A percentile compares a stretch with the other conserved stretches of the same genome.
phyloP scores from a whole-genome alignment of 2,797 vertebrate genomes.

The Acanthopagrus latus region DNA sequence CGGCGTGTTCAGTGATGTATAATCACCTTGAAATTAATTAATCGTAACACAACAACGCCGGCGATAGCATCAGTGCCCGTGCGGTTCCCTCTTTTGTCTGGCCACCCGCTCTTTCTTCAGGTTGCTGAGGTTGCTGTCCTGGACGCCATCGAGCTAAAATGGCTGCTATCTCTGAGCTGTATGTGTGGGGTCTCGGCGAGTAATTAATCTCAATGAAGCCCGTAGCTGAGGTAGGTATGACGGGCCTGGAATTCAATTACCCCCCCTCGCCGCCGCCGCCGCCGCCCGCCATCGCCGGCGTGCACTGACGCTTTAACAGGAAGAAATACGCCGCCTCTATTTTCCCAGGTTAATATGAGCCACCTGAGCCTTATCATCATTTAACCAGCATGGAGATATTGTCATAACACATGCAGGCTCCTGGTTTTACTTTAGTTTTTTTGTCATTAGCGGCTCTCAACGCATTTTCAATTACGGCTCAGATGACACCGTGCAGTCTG shows the following conservation, averaged over 20 bases:
- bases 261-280: constrained; percentile 55
- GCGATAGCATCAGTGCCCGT: constrained; percentile 81
- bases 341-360: constrained; percentile 96
- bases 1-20: constrained; percentile 78
- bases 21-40: constrained; percentile 90
- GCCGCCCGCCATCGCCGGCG: constrained; percentile 32
- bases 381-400: constrained; percentile 74
- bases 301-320: constrained; percentile 75
- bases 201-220: constrained; percentile 99
- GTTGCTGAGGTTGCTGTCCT: constrained; percentile 86
- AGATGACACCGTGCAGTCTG: constrained; percentile 35
- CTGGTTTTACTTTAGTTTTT: constrained; percentile 56
- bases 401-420: constrained; percentile 57
- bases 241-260: constrained; percentile 97
- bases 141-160: constrained; percentile 87
- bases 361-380: constrained; percentile 94
- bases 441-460: constrained; percentile 50
- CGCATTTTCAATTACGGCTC: constrained; percentile 62
- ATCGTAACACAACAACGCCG: constrained; percentile 82
- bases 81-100: constrained; percentile 75
- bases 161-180: constrained; percentile 86
- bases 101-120: constrained; percentile 72
- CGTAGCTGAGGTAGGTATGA: constrained; percentile 93
- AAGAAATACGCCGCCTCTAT: constrained; percentile 88
- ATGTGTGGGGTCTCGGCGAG: constrained; percentile 87